phyloP scores from a whole-genome alignment of 2,888 invertebrate species.

The Xylota sylvarum region DNA sequence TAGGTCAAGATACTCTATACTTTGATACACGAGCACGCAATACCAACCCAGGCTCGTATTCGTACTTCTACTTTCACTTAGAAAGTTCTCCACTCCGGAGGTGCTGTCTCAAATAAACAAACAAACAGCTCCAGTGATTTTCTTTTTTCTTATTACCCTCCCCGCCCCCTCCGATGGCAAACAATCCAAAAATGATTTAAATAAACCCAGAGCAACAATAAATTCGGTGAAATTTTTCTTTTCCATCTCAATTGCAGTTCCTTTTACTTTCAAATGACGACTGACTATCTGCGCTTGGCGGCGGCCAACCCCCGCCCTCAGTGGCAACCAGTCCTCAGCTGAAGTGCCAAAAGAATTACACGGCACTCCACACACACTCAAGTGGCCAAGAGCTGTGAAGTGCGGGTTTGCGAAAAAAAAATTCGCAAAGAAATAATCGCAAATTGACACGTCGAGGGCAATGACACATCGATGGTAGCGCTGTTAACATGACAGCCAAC shows the following conservation, averaged over 20 bases:
- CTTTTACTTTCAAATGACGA: constrained; percentile 71
- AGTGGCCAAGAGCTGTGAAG: background rate
- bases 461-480: constrained; percentile 49
- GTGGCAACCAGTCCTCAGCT: constrained; percentile 7
- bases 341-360: constrained; percentile 22
- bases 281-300: no score
- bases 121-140: constrained; percentile 59
- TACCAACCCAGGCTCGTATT: constrained; percentile 30
- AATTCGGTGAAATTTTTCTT: constrained; percentile 63
- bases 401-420: constrained; percentile 22
- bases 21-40: constrained; percentile 51
- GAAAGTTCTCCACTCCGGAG: constrained; percentile 73
- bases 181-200: background rate
- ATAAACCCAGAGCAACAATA: constrained; percentile 7
- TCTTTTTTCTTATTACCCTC: constrained; percentile 45
- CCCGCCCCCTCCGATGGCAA: background rate
- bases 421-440: constrained; percentile 43
- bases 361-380: background rate
- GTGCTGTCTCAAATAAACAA: constrained; percentile 65
- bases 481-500: constrained; percentile 59
- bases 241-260: constrained; percentile 58
- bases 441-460: constrained; percentile 47
- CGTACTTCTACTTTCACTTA: constrained; percentile 75
- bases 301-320: constrained; percentile 27
- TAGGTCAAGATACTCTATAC: constrained; percentile 72